Conservation (phyloP, 2,113 vertebrate species). For the Crocuta crocuta region DNA sequence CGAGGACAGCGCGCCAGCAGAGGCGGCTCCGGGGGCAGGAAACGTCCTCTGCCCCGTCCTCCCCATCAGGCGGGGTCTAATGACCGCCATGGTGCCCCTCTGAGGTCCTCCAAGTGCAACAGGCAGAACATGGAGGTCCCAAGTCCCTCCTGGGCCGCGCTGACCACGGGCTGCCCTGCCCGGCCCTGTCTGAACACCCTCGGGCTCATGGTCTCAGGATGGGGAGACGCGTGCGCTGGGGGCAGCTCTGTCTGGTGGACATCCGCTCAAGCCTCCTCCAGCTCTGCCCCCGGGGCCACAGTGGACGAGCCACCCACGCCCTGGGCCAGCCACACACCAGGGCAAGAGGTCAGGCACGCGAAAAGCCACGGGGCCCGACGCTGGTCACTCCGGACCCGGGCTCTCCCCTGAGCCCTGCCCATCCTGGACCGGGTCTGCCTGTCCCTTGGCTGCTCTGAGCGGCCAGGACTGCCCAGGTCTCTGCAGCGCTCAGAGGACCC, state of each 20-base stretch:
- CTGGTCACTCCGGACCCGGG: fast-evolving
- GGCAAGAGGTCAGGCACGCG: fast-evolving
- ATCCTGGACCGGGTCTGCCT: fast-evolving
- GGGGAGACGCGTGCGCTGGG: fast-evolving
- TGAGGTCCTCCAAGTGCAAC: background rate
- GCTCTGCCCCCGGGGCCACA: background rate
- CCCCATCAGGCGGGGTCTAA: too few species aligned
- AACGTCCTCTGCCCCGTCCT: background rate
- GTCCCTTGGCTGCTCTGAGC: fast-evolving
- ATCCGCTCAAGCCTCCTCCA: background rate
- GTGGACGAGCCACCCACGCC: background rate
- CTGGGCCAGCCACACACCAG: background rate
- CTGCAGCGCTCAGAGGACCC: background rate
- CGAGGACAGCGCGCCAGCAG: fast-evolving
- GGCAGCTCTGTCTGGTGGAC: fast-evolving
- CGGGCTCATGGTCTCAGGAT: fast-evolving
- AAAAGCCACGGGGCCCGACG: fast-evolving
- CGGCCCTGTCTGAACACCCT: background rate
- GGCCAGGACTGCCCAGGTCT: fast-evolving
- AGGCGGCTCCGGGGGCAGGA: background rate
- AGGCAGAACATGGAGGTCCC: background rate
- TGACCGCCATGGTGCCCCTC: background rate
- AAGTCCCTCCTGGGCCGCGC: background rate
- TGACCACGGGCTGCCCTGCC: background rate
- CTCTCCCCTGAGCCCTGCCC: background rate